These are phyloP conservation scores for Hippoglossus stenolepis DNA, from an alignment of 2,113 vertebrate genomes.

Conservation along the genomic window DNA sequence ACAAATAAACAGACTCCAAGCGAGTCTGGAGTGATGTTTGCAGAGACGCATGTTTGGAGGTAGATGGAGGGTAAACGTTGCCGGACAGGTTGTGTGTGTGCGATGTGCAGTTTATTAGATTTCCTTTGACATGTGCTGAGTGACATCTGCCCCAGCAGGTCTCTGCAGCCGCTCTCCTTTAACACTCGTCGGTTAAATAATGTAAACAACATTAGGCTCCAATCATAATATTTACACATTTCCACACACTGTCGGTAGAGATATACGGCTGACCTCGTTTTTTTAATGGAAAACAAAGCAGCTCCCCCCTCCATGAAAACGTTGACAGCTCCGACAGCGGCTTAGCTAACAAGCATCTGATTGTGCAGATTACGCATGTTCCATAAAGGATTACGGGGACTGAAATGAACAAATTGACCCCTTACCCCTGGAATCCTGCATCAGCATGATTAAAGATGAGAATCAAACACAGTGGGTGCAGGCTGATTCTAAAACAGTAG, in stretches of 20 bases:
- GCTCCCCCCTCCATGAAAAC: constrained; percentile 17
- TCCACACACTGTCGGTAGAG: constrained; percentile 35
- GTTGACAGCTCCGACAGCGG: constrained; percentile 46
- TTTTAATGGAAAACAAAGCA: constrained; percentile 49
- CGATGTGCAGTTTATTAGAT: constrained; percentile 51
- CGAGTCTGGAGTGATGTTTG: constrained; percentile 24
- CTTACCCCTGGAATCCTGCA: constrained; percentile 58
- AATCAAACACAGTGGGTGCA: constrained; percentile 5
- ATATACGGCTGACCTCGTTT: constrained; percentile 66
- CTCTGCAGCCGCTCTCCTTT: constrained; percentile 1
- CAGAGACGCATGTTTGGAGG: constrained; percentile 21
- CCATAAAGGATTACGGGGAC: constrained; percentile 67
- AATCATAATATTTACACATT: constrained; percentile 62
- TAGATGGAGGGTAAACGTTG: constrained; percentile 21
- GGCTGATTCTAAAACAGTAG: constrained; percentile 13
- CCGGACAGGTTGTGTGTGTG: constrained; percentile 36
- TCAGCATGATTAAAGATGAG: constrained; percentile 58
- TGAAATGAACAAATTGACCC: constrained; percentile 79
- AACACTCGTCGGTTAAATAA: constrained; percentile 3
- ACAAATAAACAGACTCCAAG: constrained; percentile 42
- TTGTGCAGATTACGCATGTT: constrained; percentile 76
- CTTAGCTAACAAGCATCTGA: constrained; percentile 78
- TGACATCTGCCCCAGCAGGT: constrained; percentile 35
- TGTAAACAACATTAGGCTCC: constrained; percentile 44
- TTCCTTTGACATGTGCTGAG: constrained; percentile 50